Evolutionary conservation across 2,113 vertebrate species (phyloP).

Genomic region (Noturus placidus): DNA sequence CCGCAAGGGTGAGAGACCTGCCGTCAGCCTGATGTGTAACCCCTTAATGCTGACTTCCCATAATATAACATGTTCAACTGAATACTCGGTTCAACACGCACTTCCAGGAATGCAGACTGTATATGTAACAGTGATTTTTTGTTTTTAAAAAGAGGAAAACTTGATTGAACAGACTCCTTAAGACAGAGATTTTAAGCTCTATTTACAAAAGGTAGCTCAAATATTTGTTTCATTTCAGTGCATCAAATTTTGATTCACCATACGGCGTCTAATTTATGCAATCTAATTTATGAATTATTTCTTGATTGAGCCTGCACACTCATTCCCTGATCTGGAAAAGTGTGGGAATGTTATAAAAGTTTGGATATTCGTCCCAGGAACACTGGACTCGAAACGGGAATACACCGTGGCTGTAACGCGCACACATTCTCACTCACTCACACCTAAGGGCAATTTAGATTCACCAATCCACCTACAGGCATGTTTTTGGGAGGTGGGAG

Average conservation of each 20-base stretch:
- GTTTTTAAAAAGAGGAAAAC: too few relatives aligned
- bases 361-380: neutral
- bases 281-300: neutral
- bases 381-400: neutral
- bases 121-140: too few relatives aligned
- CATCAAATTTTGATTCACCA: neutral
- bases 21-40: neutral
- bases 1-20: conserved; percentile 78
- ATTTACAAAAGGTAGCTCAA: neutral
- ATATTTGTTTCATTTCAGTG: neutral
- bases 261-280: neutral
- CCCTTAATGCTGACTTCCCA: neutral
- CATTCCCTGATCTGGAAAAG: neutral
- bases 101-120: neutral
- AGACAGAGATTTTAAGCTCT: neutral
- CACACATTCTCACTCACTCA: neutral
- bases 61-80: neutral
- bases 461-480: neutral
- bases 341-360: neutral
- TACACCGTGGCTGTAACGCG: too few relatives aligned
- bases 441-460: neutral
- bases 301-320: neutral
- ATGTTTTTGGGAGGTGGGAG: too few relatives aligned
- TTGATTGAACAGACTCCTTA: too few relatives aligned
- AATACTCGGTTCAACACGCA: neutral